These are phyloP conservation scores for Astyanax mexicanus DNA, from an alignment of 2,797 vertebrate genomes.

Conservation along the genomic window DNA sequence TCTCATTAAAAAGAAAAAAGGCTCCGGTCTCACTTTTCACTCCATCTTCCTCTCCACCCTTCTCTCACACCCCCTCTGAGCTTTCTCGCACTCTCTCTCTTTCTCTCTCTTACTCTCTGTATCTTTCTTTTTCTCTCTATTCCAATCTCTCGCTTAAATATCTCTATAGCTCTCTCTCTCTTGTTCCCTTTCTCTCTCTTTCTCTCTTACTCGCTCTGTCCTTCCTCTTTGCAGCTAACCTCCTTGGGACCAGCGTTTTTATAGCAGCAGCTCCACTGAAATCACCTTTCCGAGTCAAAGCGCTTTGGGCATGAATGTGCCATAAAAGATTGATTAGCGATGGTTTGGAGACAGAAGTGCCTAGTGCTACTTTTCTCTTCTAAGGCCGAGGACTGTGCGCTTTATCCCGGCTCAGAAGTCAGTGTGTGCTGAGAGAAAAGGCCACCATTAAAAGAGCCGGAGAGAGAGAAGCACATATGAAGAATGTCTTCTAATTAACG, in stretches of 20 bases:
- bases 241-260: constrained; percentile 48
- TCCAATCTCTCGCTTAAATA: too few species aligned
- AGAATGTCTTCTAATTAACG: too few species aligned
- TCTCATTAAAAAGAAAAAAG: constrained; percentile 71
- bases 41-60: constrained; percentile 15
- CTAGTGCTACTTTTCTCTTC: constrained; percentile 67
- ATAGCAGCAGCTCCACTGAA: constrained; percentile 50
- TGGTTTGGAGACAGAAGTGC: constrained; percentile 74
- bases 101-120: constrained; percentile 3
- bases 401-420: constrained; percentile 32
- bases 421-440: constrained; percentile 25
- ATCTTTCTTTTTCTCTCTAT: background rate
- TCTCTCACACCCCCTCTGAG: constrained; percentile 33
- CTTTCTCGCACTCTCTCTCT: constrained; percentile 17
- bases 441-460: background rate
- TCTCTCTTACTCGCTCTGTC: background rate
- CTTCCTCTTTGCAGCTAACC: constrained; percentile 38
- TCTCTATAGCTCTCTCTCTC: background rate
- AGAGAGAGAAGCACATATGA: background rate
- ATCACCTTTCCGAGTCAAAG: constrained; percentile 57
- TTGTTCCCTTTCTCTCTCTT: constrained; percentile 7
- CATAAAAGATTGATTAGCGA: constrained; percentile 78
- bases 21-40: constrained; percentile 43
- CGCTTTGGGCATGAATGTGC: constrained; percentile 54
- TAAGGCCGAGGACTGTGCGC: constrained; percentile 48